Conservation (phyloP, 2,113 vertebrate genomes). For the Phoenicopterus ruber region DNA sequence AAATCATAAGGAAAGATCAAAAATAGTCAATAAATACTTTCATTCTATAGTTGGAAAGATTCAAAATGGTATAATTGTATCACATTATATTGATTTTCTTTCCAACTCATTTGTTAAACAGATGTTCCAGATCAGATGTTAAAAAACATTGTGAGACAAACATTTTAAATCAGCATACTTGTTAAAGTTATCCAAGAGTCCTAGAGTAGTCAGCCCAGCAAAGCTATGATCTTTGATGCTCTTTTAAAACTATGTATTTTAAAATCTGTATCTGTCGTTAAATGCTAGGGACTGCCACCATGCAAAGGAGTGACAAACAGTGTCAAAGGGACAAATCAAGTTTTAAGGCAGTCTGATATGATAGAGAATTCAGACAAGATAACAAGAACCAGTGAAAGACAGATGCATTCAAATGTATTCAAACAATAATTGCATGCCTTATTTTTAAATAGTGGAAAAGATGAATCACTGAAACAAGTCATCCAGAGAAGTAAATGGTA, state of each 20-base stretch:
- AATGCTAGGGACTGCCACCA: neutral
- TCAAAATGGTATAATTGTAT: slow-evolving; percentile 46
- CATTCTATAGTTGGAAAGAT: slow-evolving; percentile 52
- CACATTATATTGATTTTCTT: slow-evolving; percentile 56
- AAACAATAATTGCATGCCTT: slow-evolving; percentile 69
- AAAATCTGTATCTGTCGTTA: neutral
- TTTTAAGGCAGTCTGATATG: slow-evolving; percentile 19
- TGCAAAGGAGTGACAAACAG: neutral
- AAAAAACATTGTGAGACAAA: slow-evolving; percentile 34
- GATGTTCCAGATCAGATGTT: slow-evolving; percentile 59
- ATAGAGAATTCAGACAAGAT: slow-evolving; percentile 20
- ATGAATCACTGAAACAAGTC: slow-evolving; percentile 63
- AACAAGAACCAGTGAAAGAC: slow-evolving; percentile 42
- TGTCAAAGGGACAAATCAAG: slow-evolving; percentile 29
- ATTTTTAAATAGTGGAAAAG: slow-evolving; percentile 67
- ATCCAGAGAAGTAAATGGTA: slow-evolving; percentile 48
- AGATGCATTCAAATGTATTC: slow-evolving; percentile 68
- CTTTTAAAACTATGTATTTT: slow-evolving; percentile 16
- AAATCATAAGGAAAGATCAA: neutral
- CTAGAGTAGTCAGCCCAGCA: neutral
- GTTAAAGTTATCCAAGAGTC: slow-evolving; percentile 31
- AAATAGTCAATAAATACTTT: slow-evolving; percentile 45
- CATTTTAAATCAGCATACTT: slow-evolving; percentile 37
- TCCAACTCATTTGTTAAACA: slow-evolving; percentile 56
- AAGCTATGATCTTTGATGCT: neutral